Conservation (phyloP, 2,113 vertebrate species). For the Neoarius graeffei region DNA sequence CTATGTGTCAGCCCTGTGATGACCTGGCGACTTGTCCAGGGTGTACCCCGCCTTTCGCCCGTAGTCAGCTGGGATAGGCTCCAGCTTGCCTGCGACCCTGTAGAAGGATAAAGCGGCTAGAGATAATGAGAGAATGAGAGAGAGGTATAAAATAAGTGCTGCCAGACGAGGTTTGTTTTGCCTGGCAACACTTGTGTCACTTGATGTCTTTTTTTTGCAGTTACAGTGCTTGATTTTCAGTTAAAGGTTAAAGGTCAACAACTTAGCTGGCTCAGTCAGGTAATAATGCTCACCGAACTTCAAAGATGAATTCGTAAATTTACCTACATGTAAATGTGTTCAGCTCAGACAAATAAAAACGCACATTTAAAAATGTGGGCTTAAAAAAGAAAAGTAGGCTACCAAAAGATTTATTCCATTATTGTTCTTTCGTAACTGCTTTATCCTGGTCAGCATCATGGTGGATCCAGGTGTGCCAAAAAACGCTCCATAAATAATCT, state of each 20-base stretch:
- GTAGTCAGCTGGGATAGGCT: too few species aligned
- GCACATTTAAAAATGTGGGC: neutral
- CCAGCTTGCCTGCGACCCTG: too few species aligned
- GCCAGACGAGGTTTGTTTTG: too few species aligned
- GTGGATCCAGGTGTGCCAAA: neutral
- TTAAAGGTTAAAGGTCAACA: neutral
- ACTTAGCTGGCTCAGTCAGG: neutral
- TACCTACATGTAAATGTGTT: slow-evolving; percentile 6
- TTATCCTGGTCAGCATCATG: neutral
- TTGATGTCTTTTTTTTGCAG: too few species aligned
- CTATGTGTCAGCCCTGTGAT: too few species aligned
- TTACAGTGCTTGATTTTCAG: too few species aligned
- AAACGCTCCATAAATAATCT: neutral
- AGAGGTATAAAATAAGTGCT: too few species aligned
- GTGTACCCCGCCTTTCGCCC: too few species aligned
- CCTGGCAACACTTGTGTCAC: too few species aligned
- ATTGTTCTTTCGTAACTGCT: neutral
- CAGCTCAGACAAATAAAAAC: neutral
- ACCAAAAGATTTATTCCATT: neutral
- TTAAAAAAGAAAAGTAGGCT: neutral
- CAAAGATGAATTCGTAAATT: neutral
- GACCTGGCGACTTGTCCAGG: too few species aligned
- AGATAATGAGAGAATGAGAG: too few species aligned
- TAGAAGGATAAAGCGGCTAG: too few species aligned
- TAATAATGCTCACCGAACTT: neutral